These are phyloP conservation scores for Apis mellifera DNA, from an alignment of 1,140 invertebrate genomes.

Conservation along the genomic window DNA sequence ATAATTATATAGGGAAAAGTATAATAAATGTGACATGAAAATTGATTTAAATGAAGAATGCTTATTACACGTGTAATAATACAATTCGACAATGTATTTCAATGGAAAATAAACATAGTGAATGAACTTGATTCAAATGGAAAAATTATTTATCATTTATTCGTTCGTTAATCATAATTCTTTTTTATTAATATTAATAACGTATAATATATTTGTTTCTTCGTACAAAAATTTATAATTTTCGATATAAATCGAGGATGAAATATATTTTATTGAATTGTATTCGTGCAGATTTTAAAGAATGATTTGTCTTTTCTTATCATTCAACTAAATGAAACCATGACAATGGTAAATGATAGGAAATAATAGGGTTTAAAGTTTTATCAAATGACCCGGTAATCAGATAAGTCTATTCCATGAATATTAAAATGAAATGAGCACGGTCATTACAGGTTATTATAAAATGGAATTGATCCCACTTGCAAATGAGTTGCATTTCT, in stretches of 20 bases:
- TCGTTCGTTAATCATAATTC: background rate
- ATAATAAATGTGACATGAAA: background rate
- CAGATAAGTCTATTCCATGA: conserved; percentile 32
- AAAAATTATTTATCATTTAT: background rate
- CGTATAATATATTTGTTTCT: too few relatives aligned
- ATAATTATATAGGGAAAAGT: background rate
- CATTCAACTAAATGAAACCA: background rate
- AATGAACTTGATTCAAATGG: background rate
- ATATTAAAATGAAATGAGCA: conserved; percentile 10
- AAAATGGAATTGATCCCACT: conserved; percentile 26
- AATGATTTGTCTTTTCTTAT: background rate
- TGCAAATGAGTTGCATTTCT: background rate
- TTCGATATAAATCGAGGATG: background rate
- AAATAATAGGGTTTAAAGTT: conserved; percentile 8
- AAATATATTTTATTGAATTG: background rate
- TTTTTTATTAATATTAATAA: too few relatives aligned
- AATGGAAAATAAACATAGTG: background rate
- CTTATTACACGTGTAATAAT: background rate
- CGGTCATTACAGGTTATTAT: conserved; percentile 19
- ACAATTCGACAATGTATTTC: background rate
- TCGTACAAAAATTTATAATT: background rate
- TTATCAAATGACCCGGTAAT: conserved; percentile 36
- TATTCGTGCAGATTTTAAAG: background rate
- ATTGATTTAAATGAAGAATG: background rate
- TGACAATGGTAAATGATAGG: background rate